phyloP scores from a whole-genome alignment of 37 sponge, comb jelly and placozoan species.

The Oopsacas minuta region DNA sequence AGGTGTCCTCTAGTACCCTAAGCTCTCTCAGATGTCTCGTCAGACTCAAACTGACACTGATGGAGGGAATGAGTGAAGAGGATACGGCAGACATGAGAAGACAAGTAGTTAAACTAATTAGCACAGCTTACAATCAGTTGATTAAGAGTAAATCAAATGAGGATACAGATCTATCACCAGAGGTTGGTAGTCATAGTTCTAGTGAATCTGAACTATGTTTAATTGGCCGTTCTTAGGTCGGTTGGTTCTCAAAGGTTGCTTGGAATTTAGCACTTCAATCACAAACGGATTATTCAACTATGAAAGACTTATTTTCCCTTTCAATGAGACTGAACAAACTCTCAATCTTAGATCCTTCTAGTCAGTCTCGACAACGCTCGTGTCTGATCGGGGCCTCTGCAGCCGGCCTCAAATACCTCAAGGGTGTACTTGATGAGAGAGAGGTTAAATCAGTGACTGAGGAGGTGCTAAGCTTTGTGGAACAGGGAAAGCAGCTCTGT shows the following conservation, averaged over 20 bases:
- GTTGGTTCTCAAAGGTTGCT: slow-evolving; percentile 19
- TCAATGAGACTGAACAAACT: slow-evolving; percentile 19
- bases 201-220: background rate
- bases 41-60: slow-evolving; percentile 45
- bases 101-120: background rate
- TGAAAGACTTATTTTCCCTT: slow-evolving; percentile 39
- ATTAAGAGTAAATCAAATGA: background rate
- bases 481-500: slow-evolving; percentile 26
- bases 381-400: slow-evolving; percentile 72
- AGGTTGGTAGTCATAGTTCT: background rate
- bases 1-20: background rate
- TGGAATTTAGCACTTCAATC: slow-evolving; percentile 79
- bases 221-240: no score
- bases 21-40: slow-evolving; percentile 36
- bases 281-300: slow-evolving; percentile 27
- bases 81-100: background rate
- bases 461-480: slow-evolving; percentile 30
- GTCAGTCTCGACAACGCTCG: slow-evolving; percentile 38
- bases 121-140: background rate
- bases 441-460: slow-evolving; percentile 36
- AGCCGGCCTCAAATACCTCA: slow-evolving; percentile 37
- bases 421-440: slow-evolving; percentile 8
- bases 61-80: slow-evolving; percentile 21
- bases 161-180: background rate
- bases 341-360: slow-evolving; percentile 15